Evolutionary conservation across 2,113 vertebrate species (phyloP).

Genomic region (Greenwoodochromis staneri): DNA sequence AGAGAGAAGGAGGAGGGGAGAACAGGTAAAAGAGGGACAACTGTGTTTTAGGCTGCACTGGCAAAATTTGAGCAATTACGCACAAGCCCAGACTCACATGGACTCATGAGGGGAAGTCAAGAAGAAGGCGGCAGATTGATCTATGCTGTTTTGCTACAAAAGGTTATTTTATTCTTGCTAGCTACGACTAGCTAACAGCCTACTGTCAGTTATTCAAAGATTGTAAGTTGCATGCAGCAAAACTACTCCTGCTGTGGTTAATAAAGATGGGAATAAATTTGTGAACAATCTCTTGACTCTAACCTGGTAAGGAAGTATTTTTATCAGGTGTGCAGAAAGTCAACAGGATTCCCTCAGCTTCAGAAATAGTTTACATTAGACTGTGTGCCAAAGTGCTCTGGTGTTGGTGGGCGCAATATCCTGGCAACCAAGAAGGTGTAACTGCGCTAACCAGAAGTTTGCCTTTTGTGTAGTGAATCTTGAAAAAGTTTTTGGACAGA

Average conservation of each 20-base stretch:
- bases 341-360: neutral
- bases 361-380: neutral
- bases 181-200: fast-evolving
- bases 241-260: neutral
- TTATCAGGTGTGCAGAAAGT: neutral
- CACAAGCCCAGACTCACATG: neutral
- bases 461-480: neutral
- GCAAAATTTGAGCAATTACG: neutral
- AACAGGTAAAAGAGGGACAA: neutral
- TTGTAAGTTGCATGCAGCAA: neutral
- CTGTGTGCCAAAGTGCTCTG: neutral
- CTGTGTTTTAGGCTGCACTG: neutral
- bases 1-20: neutral
- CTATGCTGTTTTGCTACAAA: neutral
- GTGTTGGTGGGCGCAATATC: neutral
- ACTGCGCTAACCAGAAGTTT: neutral
- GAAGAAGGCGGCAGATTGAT: neutral
- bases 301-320: neutral
- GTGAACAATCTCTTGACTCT: neutral
- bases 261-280: neutral
- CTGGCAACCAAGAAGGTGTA: neutral
- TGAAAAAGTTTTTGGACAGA: neutral
- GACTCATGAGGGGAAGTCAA: neutral
- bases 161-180: neutral
- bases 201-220: neutral